Conservation (phyloP, 2,113 vertebrate genomes). For the Amblyopsis rosae region DNA sequence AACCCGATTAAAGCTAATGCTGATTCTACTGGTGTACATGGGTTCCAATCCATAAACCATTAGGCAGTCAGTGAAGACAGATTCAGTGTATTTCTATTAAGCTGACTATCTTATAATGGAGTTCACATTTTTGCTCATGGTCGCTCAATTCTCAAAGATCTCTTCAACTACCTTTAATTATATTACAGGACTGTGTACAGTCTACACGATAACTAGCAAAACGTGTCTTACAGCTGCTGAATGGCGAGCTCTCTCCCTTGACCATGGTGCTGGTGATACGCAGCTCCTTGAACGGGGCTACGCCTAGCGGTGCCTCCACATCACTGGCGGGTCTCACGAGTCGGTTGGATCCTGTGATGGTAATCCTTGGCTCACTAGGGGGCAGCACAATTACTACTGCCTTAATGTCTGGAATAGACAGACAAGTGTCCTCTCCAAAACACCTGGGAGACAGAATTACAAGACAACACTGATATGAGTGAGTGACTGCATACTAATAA, state of each 20-base stretch:
- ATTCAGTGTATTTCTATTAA: too few species aligned
- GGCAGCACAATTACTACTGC: constrained; percentile 90
- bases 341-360: constrained; percentile 85
- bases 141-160: too few species aligned
- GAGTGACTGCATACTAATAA: not conserved
- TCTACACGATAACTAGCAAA: too few species aligned
- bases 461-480: not conserved
- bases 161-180: too few species aligned
- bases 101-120: too few species aligned
- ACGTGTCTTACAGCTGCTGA: constrained; percentile 65
- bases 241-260: constrained; percentile 74
- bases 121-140: too few species aligned
- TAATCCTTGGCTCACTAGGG: constrained; percentile 92
- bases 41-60: too few species aligned
- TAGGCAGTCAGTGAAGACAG: too few species aligned
- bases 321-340: constrained; percentile 85
- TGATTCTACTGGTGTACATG: too few species aligned
- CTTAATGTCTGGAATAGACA: constrained; percentile 88
- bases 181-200: not conserved
- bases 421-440: constrained; percentile 94
- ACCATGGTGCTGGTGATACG: constrained; percentile 75
- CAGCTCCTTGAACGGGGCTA: constrained; percentile 86
- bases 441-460: constrained; percentile 77
- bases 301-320: constrained; percentile 81
- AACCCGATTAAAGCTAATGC: too few species aligned